A percentile compares a stretch with the other conserved stretches of the same genome.
These are phyloP conservation scores for Eilema depressum DNA, from an alignment of 2,888 invertebrate genomes.

Conservation along the genomic window DNA sequence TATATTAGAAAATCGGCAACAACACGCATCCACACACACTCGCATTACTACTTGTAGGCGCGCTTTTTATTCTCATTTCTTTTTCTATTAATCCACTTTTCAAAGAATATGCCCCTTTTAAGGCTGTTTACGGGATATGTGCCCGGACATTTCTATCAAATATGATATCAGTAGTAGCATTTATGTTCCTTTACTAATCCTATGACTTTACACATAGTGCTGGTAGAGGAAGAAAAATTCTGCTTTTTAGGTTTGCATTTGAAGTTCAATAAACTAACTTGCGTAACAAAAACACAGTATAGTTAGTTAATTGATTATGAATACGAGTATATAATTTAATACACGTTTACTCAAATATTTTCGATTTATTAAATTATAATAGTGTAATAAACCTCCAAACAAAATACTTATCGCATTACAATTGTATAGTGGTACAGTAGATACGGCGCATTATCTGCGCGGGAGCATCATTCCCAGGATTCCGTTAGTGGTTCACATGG, in stretches of 20 bases:
- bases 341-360: slow-evolving; percentile 25
- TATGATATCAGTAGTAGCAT: slow-evolving; percentile 8
- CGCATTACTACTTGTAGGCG: slow-evolving; percentile 66
- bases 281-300: too few relatives aligned
- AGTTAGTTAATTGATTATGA: background rate
- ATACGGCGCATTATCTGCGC: slow-evolving; percentile 63
- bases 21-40: slow-evolving; percentile 59
- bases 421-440: slow-evolving; percentile 58
- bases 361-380: slow-evolving; percentile 28
- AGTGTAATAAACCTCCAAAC: slow-evolving; percentile 29
- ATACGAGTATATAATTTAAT: background rate
- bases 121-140: slow-evolving; percentile 41
- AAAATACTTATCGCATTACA: slow-evolving; percentile 68
- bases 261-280: too few relatives aligned
- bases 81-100: slow-evolving; percentile 64
- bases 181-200: background rate
- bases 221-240: background rate
- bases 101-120: slow-evolving; percentile 56
- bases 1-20: slow-evolving; percentile 85
- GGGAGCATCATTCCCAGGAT: slow-evolving; percentile 75
- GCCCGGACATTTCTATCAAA: slow-evolving; percentile 12
- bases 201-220: background rate
- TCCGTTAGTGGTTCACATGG: slow-evolving; percentile 80
- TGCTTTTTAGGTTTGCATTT: background rate
- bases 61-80: slow-evolving; percentile 75